Evolutionary conservation across 2,113 vertebrate species (phyloP).

Genomic region (Lutjanus erythropterus): DNA sequence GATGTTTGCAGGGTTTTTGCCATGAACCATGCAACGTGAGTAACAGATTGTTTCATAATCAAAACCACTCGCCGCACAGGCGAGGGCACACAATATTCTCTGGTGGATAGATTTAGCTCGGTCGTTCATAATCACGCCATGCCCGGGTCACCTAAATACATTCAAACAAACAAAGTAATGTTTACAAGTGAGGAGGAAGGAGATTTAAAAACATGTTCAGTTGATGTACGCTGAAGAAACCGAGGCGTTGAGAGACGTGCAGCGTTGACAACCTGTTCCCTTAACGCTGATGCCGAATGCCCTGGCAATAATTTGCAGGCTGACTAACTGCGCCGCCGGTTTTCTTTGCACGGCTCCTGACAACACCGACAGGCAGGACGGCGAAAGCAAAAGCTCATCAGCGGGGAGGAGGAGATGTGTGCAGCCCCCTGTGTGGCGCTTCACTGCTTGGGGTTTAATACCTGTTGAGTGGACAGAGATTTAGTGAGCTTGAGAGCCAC

Average conservation of each 20-base stretch:
- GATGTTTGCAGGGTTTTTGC: slow-evolving; percentile 64
- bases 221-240: slow-evolving; percentile 17
- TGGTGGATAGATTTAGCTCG: slow-evolving; percentile 8
- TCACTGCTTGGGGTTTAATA: slow-evolving; percentile 72
- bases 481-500: slow-evolving; percentile 63
- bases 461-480: slow-evolving; percentile 79
- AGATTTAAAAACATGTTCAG: slow-evolving; percentile 28
- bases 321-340: slow-evolving; percentile 15
- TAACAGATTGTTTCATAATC: slow-evolving; percentile 67
- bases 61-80: slow-evolving; percentile 41
- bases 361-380: slow-evolving; percentile 13
- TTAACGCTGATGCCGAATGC: not conserved
- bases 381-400: slow-evolving; percentile 52
- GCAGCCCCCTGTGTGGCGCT: slow-evolving; percentile 48
- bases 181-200: slow-evolving; percentile 30
- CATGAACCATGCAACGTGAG: slow-evolving; percentile 45
- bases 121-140: slow-evolving; percentile 6
- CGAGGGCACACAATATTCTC: slow-evolving; percentile 36
- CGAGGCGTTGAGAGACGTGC: slow-evolving; percentile 7
- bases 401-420: slow-evolving; percentile 46
- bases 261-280: slow-evolving; percentile 16
- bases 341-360: slow-evolving; percentile 42
- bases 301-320: slow-evolving; percentile 46
- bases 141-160: slow-evolving; percentile 16
- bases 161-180: slow-evolving; percentile 44